Base-by-base conservation (phyloP, 2,797 vertebrate species). In the Antennarius maculatus region DNA sequence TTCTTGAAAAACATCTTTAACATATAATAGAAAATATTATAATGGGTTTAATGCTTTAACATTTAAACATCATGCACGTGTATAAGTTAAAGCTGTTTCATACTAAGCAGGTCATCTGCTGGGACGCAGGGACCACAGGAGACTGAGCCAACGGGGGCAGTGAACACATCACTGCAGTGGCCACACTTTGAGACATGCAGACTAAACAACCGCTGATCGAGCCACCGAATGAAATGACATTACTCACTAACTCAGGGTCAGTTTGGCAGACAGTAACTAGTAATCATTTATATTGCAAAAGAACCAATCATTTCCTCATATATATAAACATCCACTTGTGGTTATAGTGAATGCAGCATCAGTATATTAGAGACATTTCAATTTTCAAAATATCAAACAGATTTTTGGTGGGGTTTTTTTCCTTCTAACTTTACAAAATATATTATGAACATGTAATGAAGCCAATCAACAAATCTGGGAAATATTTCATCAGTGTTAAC, bases 161-260 rank as follows among this genome's bases (percentile, higher is more conserved):
- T 49, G 42, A 55, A 66, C 31, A 51, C 27, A 45, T 47, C 18
- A 65, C 37, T 62, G 63, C 17, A 41, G 54, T 5, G 11, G 31
- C 9, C 16, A 18, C 55, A 47, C 47, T 50, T 49, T 46, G 9
- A 66, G 29, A 23, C 23, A 42, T 46, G 15, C 16, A 17, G 16
- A 14, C n/a, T 46, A 28, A 66, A 42, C 10, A 29, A n/a, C 27
- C 55, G 51, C 39, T 12, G 39, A 61, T 52, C 5, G 7, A 52
- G 60, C 48, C 43, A 3, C 49, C 29, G 53, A 47, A 27, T 28
- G 51, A 63, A 39, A 55, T 58, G 62, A 53, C 39, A 53, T 41
- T 50, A 55, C 61, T 56, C 37, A 42, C 27, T 64, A 49, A 57
- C 50, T 39, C 49, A 55, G 52, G 43, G 8, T 62, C 61, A 68